phyloP scores from a whole-genome alignment of 2,888 invertebrate genomes.

The Diaprepes abbreviatus region DNA sequence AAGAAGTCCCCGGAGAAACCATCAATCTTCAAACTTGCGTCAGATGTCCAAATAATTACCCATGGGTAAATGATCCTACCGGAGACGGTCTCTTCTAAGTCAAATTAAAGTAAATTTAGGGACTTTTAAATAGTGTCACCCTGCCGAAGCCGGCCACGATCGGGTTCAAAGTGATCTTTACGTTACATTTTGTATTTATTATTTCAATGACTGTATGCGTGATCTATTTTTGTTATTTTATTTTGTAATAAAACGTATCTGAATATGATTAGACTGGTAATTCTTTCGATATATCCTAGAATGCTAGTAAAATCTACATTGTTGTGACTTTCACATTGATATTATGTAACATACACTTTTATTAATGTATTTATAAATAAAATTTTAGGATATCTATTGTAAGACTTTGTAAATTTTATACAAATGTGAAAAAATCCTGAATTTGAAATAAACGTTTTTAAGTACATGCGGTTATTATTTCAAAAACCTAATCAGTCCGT shows the following conservation, averaged over 20 bases:
- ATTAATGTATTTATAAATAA: constrained; percentile 55
- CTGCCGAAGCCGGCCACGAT: constrained; percentile 51
- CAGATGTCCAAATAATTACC: constrained; percentile 94
- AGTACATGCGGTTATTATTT: constrained; percentile 5
- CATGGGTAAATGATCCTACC: constrained; percentile 94
- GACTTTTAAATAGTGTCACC: constrained; percentile 56
- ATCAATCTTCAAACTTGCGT: constrained; percentile 94
- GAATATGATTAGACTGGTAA: constrained; percentile 62
- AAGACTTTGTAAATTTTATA: constrained; percentile 40
- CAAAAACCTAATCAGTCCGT: neutral
- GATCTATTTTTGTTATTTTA: constrained; percentile 62
- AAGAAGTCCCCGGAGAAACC: constrained; percentile 95
- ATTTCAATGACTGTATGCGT: constrained; percentile 63
- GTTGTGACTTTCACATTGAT: constrained; percentile 56
- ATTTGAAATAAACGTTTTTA: constrained; percentile 34
- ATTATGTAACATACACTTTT: constrained; percentile 60
- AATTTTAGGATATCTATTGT: constrained; percentile 49
- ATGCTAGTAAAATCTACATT: constrained; percentile 47
- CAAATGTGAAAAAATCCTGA: constrained; percentile 32
- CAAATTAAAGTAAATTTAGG: constrained; percentile 58
- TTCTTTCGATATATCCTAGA: constrained; percentile 49
- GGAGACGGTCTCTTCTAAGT: constrained; percentile 91
- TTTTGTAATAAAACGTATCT: constrained; percentile 60
- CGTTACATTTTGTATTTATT: constrained; percentile 63
- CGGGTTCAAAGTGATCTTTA: constrained; percentile 52